Conservation (phyloP, 1,140 invertebrate species). For the Temnothorax longispinosus region DNA sequence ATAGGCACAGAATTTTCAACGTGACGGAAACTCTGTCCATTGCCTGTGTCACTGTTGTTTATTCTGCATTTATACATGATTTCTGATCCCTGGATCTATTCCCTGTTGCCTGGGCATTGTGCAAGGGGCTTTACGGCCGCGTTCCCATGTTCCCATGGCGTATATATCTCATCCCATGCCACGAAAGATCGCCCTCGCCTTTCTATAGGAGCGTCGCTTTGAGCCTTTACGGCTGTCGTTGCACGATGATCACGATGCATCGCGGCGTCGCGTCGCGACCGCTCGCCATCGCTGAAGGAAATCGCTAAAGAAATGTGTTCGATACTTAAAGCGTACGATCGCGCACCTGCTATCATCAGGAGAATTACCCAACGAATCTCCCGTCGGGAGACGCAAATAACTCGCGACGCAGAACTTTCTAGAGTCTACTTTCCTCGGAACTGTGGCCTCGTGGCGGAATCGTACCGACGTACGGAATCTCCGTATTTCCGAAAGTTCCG, state of each 20-base stretch:
- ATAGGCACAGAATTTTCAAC: too few species aligned
- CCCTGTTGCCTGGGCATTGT: too few species aligned
- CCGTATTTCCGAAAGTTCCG: not conserved
- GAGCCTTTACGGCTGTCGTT: not conserved
- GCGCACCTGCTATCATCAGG: not conserved
- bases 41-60: too few species aligned
- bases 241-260: not conserved
- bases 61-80: too few species aligned
- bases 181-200: conserved; percentile 18
- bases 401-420: conserved; percentile 41
- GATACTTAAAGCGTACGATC: not conserved
- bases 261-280: not conserved
- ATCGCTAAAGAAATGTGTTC: not conserved
- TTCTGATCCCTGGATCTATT: too few species aligned
- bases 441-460: not conserved
- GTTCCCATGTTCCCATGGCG: conserved; percentile 33
- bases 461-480: not conserved
- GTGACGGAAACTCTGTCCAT: too few species aligned
- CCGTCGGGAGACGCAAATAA: conserved; percentile 5
- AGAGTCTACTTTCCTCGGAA: conserved; percentile 45
- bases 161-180: conserved; percentile 17
- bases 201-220: not conserved
- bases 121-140: not conserved
- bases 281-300: not conserved
- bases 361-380: conserved; percentile 32